Evolutionary conservation across 1,140 invertebrate genomes (phyloP).

Genomic region (Atta texana): DNA sequence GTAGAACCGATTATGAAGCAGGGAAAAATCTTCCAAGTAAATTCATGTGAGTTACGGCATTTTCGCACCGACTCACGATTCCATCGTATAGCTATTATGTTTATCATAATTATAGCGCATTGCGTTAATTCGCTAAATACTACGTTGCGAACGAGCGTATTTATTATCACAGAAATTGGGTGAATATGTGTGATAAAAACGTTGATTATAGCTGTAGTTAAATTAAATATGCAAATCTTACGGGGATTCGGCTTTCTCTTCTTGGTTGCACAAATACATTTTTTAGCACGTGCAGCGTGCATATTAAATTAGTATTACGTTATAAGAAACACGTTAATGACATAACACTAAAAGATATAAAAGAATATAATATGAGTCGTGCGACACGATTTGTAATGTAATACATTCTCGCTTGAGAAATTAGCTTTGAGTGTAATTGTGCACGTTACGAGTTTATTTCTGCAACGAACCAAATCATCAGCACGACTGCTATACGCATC

Average conservation of each 20-base stretch:
- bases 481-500: not conserved
- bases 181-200: not conserved
- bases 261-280: not conserved
- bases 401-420: not conserved
- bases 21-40: constrained; percentile 39
- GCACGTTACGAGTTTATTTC: not conserved
- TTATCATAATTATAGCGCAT: constrained; percentile 46
- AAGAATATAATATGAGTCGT: not conserved
- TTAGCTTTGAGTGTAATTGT: not conserved
- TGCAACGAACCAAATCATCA: not conserved
- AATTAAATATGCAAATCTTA: constrained; percentile 21
- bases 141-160: constrained; percentile 38
- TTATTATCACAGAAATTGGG: constrained; percentile 38
- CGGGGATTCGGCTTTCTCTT: constrained; percentile 8
- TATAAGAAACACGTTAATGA: not conserved
- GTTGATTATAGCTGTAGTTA: constrained; percentile 16
- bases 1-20: constrained; percentile 20
- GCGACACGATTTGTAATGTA: not conserved
- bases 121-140: constrained; percentile 45
- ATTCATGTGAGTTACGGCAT: constrained; percentile 20
- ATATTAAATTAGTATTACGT: constrained; percentile 17
- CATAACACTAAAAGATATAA: not conserved
- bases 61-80: constrained; percentile 30
- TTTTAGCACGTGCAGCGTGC: not conserved
- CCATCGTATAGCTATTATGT: constrained; percentile 1